Percentiles rank a stretch among this genome's conserved stretches.
These are phyloP conservation scores for Eulemur macaco DNA, from an alignment of 2,113 vertebrate species.

Conservation along the genomic window DNA sequence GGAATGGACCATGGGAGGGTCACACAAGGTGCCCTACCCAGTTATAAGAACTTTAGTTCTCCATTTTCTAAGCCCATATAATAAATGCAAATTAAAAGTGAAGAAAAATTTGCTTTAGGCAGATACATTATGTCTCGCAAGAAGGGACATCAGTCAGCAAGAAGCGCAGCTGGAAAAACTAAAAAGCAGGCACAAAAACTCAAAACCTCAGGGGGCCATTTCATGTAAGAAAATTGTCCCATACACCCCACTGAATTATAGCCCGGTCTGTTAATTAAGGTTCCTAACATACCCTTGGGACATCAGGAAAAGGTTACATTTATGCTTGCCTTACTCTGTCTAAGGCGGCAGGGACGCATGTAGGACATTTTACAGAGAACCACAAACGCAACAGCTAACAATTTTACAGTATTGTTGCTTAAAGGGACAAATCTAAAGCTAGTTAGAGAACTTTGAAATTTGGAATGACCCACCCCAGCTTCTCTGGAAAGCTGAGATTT, in stretches of 20 bases:
- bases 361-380: slow-evolving; percentile 20
- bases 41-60: not conserved
- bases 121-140: slow-evolving; percentile 46
- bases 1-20: not conserved
- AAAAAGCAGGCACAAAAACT: slow-evolving; percentile 47
- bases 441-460: slow-evolving; percentile 21
- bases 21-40: not conserved
- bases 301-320: slow-evolving; percentile 72
- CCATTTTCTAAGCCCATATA: not conserved
- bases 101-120: slow-evolving; percentile 49
- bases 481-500: not conserved
- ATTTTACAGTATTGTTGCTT: slow-evolving; percentile 23
- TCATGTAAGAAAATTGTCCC: slow-evolving; percentile 57
- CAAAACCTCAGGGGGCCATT: slow-evolving; percentile 50
- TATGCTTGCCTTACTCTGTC: slow-evolving; percentile 33
- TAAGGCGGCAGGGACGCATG: slow-evolving; percentile 15
- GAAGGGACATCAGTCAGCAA: slow-evolving; percentile 55
- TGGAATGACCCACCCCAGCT: not conserved
- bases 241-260: slow-evolving; percentile 50
- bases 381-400: not conserved
- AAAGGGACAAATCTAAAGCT: not conserved
- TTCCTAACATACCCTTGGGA: slow-evolving; percentile 43
- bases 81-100: slow-evolving; percentile 55
- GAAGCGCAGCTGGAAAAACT: slow-evolving; percentile 53
- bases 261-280: slow-evolving; percentile 67